Conservation (phyloP, 1,140 invertebrate species). For the Drosophila tani region DNA sequence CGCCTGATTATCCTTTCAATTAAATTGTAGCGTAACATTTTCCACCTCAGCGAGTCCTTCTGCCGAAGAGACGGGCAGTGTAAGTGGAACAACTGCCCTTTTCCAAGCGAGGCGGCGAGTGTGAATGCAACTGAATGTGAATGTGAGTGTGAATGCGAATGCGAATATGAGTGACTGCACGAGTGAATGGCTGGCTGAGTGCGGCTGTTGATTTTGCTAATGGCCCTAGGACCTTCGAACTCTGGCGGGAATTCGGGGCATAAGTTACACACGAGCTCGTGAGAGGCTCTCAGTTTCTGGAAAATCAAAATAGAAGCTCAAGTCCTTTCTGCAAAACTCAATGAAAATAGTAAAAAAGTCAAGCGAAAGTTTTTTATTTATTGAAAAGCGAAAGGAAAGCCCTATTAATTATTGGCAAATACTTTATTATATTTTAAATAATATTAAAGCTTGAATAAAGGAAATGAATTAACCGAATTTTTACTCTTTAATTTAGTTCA, state of each 20-base stretch:
- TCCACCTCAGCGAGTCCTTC: conserved; percentile 60
- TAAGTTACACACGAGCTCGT: conserved; percentile 13
- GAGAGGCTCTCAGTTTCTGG: conserved; percentile 7
- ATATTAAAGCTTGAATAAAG: too few species aligned
- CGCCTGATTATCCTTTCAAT: conserved; percentile 83
- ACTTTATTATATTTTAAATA: too few species aligned
- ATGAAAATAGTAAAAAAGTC: too few species aligned
- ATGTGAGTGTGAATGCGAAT: conserved; percentile 20
- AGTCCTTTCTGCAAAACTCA: background rate
- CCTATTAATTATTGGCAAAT: too few species aligned
- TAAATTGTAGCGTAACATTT: conserved; percentile 84
- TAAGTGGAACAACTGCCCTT: conserved; percentile 29
- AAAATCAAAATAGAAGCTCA: background rate
- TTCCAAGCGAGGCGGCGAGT: conserved; percentile 23
- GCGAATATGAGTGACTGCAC: conserved; percentile 13
- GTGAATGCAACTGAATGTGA: conserved; percentile 16
- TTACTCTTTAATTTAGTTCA: too few species aligned
- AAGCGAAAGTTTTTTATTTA: too few species aligned
- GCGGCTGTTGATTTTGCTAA: conserved; percentile 72
- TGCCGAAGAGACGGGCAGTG: conserved; percentile 17
- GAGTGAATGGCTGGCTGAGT: conserved; percentile 33
- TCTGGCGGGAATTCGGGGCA: conserved; percentile 12
- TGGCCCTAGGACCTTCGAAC: conserved; percentile 48
- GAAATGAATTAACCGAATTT: too few species aligned
- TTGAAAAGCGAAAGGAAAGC: too few species aligned